phyloP scores from a whole-genome alignment of 2,113 vertebrate species.

The Syngnathus floridae region DNA sequence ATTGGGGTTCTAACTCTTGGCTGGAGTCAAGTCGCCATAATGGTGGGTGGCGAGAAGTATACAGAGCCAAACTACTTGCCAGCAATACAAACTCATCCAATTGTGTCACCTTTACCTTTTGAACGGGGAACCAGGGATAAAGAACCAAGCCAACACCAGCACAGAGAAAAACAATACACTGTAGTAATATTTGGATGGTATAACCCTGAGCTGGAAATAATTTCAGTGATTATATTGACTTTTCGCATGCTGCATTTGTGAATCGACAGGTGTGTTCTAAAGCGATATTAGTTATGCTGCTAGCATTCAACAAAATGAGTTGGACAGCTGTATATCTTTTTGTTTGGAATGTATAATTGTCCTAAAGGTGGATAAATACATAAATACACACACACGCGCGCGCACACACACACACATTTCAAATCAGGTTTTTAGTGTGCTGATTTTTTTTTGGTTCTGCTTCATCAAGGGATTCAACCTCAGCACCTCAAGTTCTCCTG shows the following conservation, averaged over 20 bases:
- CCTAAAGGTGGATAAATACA: slow-evolving; percentile 28
- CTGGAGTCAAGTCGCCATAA: slow-evolving; percentile 3
- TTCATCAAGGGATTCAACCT: slow-evolving; percentile 38
- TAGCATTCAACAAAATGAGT: slow-evolving; percentile 44
- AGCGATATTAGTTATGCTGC: slow-evolving; percentile 52
- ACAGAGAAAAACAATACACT: slow-evolving; percentile 51
- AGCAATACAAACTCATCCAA: slow-evolving; percentile 54
- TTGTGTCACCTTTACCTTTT: slow-evolving; percentile 29
- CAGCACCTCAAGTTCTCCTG: slow-evolving; percentile 42
- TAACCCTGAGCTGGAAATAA: slow-evolving; percentile 40
- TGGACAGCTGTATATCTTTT: slow-evolving; percentile 38
- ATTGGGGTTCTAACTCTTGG: not conserved
- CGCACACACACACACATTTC: slow-evolving; percentile 9
- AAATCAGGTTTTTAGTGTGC: slow-evolving; percentile 52
- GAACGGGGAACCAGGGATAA: slow-evolving; percentile 45
- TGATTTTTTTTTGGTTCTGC: slow-evolving; percentile 33
- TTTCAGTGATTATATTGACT: slow-evolving; percentile 37
- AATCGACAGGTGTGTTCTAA: slow-evolving; percentile 41
- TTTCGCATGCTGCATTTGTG: slow-evolving; percentile 54
- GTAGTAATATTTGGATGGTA: slow-evolving; percentile 36
- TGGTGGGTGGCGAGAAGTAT: slow-evolving; percentile 4
- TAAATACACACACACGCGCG: slow-evolving; percentile 22
- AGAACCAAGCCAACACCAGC: slow-evolving; percentile 69
- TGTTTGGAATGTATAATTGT: slow-evolving; percentile 66
- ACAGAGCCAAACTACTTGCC: slow-evolving; percentile 17